Evolutionary conservation across 53 echinoderm and acorn worm genomes (phyloP).

Genomic region (Henricia sp.): DNA sequence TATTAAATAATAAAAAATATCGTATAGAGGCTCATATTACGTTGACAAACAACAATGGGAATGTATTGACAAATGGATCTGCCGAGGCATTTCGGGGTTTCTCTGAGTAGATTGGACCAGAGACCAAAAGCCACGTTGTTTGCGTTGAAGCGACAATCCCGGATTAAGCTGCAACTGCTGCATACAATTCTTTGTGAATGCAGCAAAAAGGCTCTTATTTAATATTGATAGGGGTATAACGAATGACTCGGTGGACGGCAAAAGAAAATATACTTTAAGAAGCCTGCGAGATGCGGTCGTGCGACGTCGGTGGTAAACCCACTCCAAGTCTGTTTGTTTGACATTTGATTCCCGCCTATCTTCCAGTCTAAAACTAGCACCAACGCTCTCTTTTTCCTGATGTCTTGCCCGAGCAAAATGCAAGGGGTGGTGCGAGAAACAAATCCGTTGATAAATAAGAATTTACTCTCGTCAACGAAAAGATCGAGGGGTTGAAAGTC

Average conservation of each 20-base stretch:
- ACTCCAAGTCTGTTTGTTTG: constrained; percentile 43
- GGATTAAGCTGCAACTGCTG: background rate
- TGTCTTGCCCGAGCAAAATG: background rate
- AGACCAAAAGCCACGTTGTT: background rate
- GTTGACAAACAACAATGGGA: no score
- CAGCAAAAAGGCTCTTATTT: no score
- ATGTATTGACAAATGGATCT: no score
- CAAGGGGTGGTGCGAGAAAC: background rate
- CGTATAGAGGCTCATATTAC: no score
- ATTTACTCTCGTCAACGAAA: background rate
- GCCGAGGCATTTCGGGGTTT: no score
- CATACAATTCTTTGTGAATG: background rate
- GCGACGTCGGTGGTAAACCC: background rate
- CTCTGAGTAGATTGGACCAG: background rate
- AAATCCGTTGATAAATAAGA: background rate
- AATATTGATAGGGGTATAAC: background rate
- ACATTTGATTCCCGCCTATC: constrained; percentile 12
- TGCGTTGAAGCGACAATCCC: background rate
- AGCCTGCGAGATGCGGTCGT: background rate
- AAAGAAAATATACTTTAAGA: constrained; percentile 35
- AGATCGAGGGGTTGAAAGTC: background rate
- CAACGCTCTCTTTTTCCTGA: background rate
- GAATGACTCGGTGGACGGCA: background rate
- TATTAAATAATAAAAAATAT: background rate
- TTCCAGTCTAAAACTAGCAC: background rate